These are phyloP conservation scores for Grammomys dolichurus DNA, from an alignment of 2,113 vertebrate species.

Conservation along the genomic window DNA sequence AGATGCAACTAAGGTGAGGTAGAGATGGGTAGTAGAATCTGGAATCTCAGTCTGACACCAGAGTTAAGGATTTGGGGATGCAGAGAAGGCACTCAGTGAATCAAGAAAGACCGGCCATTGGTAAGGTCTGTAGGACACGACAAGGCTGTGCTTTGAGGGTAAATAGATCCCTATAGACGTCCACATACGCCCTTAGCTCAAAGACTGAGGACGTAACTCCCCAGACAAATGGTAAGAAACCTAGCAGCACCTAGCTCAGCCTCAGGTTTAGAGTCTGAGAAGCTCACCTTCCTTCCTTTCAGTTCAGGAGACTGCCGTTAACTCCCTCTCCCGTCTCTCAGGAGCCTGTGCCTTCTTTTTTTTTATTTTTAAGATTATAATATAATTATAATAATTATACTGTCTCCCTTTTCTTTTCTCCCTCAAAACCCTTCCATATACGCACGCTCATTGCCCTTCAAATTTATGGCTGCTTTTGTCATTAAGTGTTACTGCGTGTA, in stretches of 20 bases:
- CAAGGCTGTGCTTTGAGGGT: not conserved
- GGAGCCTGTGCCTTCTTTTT: too few relatives aligned
- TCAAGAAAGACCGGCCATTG: not conserved
- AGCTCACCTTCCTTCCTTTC: not conserved
- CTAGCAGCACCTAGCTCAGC: not conserved
- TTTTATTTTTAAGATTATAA: not conserved
- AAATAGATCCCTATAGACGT: not conserved
- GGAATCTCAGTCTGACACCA: not conserved
- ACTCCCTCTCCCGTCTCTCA: accelerated
- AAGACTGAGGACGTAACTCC: too few relatives aligned
- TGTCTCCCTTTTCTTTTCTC: not conserved
- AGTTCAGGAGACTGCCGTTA: not conserved
- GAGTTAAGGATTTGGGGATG: not conserved
- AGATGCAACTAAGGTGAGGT: not conserved
- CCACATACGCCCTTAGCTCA: not conserved
- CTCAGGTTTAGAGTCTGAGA: not conserved
- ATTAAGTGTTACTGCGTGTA: not conserved
- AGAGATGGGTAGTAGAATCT: not conserved
- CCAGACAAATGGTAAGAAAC: not conserved
- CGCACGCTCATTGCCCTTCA: not conserved
- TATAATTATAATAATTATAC: not conserved
- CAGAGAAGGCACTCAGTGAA: not conserved
- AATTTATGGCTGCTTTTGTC: not conserved
- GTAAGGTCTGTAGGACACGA: not conserved
- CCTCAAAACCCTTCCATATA: not conserved